Evolutionary conservation across 2,797 vertebrate genomes (phyloP).

Genomic region (Xenopus petersii): DNA sequence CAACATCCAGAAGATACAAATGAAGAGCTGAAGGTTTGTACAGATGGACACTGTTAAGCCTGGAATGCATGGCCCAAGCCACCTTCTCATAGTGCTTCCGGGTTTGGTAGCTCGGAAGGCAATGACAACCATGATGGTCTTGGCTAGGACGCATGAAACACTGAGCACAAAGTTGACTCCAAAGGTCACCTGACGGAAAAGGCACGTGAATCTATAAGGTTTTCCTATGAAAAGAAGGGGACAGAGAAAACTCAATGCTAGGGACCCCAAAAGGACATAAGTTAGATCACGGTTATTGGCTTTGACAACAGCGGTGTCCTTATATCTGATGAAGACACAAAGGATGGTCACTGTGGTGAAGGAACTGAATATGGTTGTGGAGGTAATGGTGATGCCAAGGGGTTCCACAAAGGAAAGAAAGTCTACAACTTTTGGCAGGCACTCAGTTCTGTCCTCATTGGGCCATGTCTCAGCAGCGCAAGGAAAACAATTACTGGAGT

Average conservation of each 20-base stretch:
- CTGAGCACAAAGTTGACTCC: slow-evolving; percentile 25
- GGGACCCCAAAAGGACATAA: slow-evolving; percentile 17
- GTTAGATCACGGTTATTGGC: slow-evolving; percentile 35
- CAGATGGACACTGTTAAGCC: not conserved
- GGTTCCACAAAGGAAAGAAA: slow-evolving; percentile 25
- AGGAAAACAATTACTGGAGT: slow-evolving; percentile 30
- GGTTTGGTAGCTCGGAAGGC: slow-evolving; percentile 49
- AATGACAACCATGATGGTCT: slow-evolving; percentile 49
- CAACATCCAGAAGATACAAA: slow-evolving; percentile 21
- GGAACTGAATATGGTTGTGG: not conserved
- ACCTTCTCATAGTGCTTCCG: slow-evolving; percentile 45
- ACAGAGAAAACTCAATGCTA: slow-evolving; percentile 37
- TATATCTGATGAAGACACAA: slow-evolving; percentile 31
- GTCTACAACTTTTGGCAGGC: slow-evolving; percentile 25
- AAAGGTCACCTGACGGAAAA: slow-evolving; percentile 29
- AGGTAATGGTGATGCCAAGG: slow-evolving; percentile 29
- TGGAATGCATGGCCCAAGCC: slow-evolving; percentile 21
- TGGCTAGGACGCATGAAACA: slow-evolving; percentile 47
- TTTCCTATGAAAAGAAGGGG: slow-evolving; percentile 36
- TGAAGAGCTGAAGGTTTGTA: slow-evolving; percentile 15
- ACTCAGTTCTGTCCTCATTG: slow-evolving; percentile 20
- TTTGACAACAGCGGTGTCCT: slow-evolving; percentile 28
- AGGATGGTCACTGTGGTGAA: slow-evolving; percentile 34
- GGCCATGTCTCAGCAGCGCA: slow-evolving; percentile 31
- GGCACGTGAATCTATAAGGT: slow-evolving; percentile 15